phyloP scores from a whole-genome alignment of 2,113 vertebrate species.

The Callipepla californica region DNA sequence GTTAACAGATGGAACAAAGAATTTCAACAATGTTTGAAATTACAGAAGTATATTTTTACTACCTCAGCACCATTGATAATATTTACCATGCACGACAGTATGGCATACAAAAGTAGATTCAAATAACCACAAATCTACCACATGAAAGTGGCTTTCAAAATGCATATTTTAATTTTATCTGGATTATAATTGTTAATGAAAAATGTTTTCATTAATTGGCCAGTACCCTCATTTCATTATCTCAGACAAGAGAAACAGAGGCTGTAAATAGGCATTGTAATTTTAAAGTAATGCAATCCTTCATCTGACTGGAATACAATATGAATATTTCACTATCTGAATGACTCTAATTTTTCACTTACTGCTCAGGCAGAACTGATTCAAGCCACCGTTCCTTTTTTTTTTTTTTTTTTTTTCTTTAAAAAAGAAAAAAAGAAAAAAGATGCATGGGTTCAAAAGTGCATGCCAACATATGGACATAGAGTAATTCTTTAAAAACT shows the following conservation, averaged over 20 bases:
- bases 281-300: slow-evolving; percentile 17
- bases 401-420: neutral
- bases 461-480: slow-evolving; percentile 64
- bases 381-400: neutral
- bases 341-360: slow-evolving; percentile 29
- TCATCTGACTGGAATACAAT: slow-evolving; percentile 24
- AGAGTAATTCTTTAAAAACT: slow-evolving; percentile 74
- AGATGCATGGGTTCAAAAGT: slow-evolving; percentile 65
- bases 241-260: slow-evolving; percentile 32
- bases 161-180: slow-evolving; percentile 28
- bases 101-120: neutral
- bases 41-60: neutral
- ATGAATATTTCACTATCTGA: slow-evolving; percentile 34
- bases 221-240: slow-evolving; percentile 56
- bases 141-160: neutral
- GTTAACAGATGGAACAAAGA: neutral
- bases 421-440: neutral
- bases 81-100: neutral
- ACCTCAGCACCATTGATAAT: neutral
- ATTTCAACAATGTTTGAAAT: neutral
- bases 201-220: slow-evolving; percentile 65
- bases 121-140: neutral
- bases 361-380: slow-evolving; percentile 27
- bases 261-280: neutral
- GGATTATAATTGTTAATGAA: slow-evolving; percentile 60